A percentile compares a stretch with the other conserved stretches of the same genome.
Evolutionary conservation across 1,140 invertebrate species (phyloP).

Genomic region (Atta texana): DNA sequence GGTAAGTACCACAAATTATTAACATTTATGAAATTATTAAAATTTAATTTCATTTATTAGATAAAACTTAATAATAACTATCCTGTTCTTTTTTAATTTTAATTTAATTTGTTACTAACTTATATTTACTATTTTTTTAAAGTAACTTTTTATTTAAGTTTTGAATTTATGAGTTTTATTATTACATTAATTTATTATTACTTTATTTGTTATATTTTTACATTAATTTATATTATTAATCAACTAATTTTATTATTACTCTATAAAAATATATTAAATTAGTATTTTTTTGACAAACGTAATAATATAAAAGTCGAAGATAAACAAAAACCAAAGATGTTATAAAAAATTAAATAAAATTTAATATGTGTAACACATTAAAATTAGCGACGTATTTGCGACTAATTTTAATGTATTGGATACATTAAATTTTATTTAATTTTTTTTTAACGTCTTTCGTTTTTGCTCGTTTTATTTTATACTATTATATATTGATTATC

Average conservation of each 20-base stretch:
- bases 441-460: too few species aligned
- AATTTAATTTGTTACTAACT: neutral
- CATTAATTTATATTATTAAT: neutral
- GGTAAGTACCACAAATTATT: neutral
- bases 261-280: neutral
- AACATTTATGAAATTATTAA: neutral
- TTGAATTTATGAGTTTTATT: neutral
- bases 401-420: too few species aligned
- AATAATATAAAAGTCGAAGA: too few species aligned
- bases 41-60: neutral
- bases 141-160: neutral
- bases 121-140: neutral
- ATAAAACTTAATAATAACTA: neutral
- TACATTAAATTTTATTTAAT: too few species aligned
- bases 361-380: too few species aligned
- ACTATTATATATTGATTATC: too few species aligned
- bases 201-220: neutral
- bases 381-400: too few species aligned
- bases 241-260: conserved; percentile 6
- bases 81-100: neutral
- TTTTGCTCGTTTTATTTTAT: too few species aligned
- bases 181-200: neutral
- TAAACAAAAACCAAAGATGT: too few species aligned
- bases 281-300: neutral
- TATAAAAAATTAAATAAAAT: too few species aligned